Percentiles rank a stretch among this genome's conserved stretches.
phyloP scores from a whole-genome alignment of 2,797 vertebrate genomes.

The Sebastes kiyomatsui region DNA sequence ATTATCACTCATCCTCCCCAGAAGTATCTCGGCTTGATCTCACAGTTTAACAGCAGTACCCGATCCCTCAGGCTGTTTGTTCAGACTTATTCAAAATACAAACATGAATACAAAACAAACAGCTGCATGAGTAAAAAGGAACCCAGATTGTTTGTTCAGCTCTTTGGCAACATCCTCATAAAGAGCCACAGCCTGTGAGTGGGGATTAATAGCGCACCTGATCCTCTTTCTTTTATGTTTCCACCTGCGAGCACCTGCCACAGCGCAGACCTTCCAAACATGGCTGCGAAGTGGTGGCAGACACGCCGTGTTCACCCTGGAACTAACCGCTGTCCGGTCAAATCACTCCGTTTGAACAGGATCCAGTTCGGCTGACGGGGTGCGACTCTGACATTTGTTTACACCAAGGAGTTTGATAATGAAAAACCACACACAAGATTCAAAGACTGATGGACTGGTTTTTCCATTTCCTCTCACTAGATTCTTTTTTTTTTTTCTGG shows the following conservation, averaged over 20 bases:
- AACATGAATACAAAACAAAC: background rate
- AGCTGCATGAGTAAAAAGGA: constrained; percentile 8
- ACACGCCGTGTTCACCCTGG: background rate
- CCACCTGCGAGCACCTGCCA: constrained; percentile 2
- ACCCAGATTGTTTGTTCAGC: constrained; percentile 35
- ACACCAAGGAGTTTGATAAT: constrained; percentile 15
- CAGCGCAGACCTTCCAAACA: constrained; percentile 1
- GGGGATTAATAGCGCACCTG: constrained; percentile 28
- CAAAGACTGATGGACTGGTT: constrained; percentile 17
- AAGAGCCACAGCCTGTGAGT: constrained; percentile 8
- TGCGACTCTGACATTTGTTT: constrained; percentile 28
- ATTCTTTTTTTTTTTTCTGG: constrained; percentile 13
- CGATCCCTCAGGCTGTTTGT: background rate
- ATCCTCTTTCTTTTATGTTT: constrained; percentile 15
- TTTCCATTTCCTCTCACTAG: constrained; percentile 51
- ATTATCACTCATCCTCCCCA: background rate
- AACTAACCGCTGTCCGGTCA: background rate
- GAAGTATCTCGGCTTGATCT: background rate
- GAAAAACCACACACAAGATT: background rate
- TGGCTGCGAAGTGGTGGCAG: background rate
- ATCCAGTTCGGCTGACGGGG: constrained; percentile 10
- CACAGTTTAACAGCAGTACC: background rate
- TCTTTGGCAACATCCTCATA: constrained; percentile 20
- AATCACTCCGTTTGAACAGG: background rate
- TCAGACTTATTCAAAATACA: constrained; percentile 15